Evolutionary conservation across 2,888 invertebrate genomes (phyloP).

Genomic region (Exocentrus adspersus): DNA sequence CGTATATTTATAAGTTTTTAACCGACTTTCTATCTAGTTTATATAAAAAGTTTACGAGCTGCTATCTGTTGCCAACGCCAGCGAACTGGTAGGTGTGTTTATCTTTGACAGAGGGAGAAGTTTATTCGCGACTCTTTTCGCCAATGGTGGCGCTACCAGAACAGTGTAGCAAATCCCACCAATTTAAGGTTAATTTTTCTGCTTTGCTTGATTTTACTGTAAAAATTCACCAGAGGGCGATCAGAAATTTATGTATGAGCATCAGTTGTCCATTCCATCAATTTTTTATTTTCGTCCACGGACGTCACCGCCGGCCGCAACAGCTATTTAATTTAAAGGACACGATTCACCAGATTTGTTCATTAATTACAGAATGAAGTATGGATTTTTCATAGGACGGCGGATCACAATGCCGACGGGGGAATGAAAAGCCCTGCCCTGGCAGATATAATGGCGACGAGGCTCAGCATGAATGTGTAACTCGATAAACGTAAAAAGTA

Average conservation of each 20-base stretch:
- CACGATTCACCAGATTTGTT: conserved; percentile 13
- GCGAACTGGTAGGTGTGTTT: too few species aligned
- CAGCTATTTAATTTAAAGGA: conserved; percentile 19
- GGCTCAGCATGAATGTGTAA: conserved; percentile 4
- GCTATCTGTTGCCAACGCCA: background rate
- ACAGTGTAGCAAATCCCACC: too few species aligned
- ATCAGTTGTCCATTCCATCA: too few species aligned
- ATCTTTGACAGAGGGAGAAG: too few species aligned
- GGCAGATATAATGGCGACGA: conserved; percentile 19
- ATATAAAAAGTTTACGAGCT: background rate
- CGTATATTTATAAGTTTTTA: conserved; percentile 12
- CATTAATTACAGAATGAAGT: conserved; percentile 21
- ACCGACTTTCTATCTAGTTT: background rate
- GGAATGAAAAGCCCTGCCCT: conserved; percentile 13
- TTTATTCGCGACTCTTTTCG: too few species aligned
- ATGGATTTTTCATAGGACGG: conserved; percentile 22
- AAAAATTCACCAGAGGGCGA: too few species aligned
- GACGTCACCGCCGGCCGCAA: too few species aligned
- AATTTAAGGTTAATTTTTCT: too few species aligned
- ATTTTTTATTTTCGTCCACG: too few species aligned
- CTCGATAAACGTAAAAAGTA: conserved; percentile 17
- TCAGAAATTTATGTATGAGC: too few species aligned
- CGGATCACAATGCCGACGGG: conserved; percentile 15
- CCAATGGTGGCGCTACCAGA: too few species aligned
- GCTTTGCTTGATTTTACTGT: too few species aligned